Percentiles rank a stretch among this genome's conserved stretches.
phyloP scores from a whole-genome alignment of 2,113 vertebrate species.

The cat (Felis catus) region F.catus_Fca126_mat1.0 CM031415.1:148307001-148307500 shows the following conservation, averaged over 20 bases:
- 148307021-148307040: constrained; percentile 24
- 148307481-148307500: constrained; percentile 53
- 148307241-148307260: constrained; percentile 30
- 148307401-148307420: constrained; percentile 30
- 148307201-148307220: neutral
- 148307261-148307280: constrained; percentile 55
- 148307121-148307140: neutral
- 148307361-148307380: neutral
- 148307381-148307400: constrained; percentile 57
- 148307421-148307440: constrained; percentile 60
- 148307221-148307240: constrained; percentile 24
- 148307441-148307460: neutral
- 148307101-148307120: neutral
- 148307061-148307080: constrained; percentile 2
- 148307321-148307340: constrained; percentile 47
- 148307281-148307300: constrained; percentile 51
- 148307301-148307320: neutral
- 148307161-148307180: neutral
- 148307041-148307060: neutral
- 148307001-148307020: neutral
- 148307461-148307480: constrained; percentile 57
- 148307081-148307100: neutral
- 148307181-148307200: neutral
- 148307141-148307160: constrained; percentile 9
- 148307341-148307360: constrained; percentile 26